phyloP scores from a whole-genome alignment of 2,888 invertebrate species.

The Biston betularia region DNA sequence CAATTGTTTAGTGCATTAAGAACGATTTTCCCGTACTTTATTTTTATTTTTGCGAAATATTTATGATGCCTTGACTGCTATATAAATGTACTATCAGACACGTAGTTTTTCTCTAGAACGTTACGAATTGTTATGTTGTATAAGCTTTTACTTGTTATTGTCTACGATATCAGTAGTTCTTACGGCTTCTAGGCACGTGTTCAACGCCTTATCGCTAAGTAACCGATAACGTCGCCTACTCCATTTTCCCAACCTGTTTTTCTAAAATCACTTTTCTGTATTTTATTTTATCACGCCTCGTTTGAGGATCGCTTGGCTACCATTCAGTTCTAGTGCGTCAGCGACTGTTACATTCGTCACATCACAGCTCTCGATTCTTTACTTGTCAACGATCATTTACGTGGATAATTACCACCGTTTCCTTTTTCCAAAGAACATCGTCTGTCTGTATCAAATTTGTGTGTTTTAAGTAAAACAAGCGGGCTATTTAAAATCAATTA shows the following conservation, averaged over 20 bases:
- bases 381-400: slow-evolving; percentile 20
- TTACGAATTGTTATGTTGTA: slow-evolving; percentile 52
- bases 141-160: slow-evolving; percentile 60
- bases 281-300: slow-evolving; percentile 42
- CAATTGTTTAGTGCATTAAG: no score
- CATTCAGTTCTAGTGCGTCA: slow-evolving; percentile 48
- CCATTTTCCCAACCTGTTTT: slow-evolving; percentile 56
- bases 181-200: slow-evolving; percentile 58
- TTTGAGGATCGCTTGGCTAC: slow-evolving; percentile 46
- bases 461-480: neutral
- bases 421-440: slow-evolving; percentile 1
- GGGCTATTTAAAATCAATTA: slow-evolving; percentile 16
- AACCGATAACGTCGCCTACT: slow-evolving; percentile 59
- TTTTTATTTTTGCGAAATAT: neutral
- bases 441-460: slow-evolving; percentile 8
- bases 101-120: slow-evolving; percentile 15
- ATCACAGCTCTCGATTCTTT: slow-evolving; percentile 23
- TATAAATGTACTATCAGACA: slow-evolving; percentile 15
- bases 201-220: slow-evolving; percentile 52
- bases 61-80: slow-evolving; percentile 14
- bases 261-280: slow-evolving; percentile 47
- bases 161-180: slow-evolving; percentile 56
- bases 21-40: no score
- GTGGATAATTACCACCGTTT: slow-evolving; percentile 9
- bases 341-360: slow-evolving; percentile 45